phyloP scores from a whole-genome alignment of 2,797 vertebrate genomes.

The Sebastes melanostomus region DNA sequence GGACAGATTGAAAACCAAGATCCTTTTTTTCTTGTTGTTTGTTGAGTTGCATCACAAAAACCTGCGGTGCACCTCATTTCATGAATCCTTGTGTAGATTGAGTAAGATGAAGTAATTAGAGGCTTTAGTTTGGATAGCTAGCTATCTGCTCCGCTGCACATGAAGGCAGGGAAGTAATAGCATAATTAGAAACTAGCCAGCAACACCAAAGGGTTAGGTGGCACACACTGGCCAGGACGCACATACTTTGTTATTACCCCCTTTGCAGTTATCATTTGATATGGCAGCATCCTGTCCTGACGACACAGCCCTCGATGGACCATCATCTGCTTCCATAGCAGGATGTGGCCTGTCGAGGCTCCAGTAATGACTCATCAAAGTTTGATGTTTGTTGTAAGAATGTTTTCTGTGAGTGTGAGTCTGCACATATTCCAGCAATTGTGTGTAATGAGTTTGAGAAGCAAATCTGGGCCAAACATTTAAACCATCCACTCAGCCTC shows the following conservation, averaged over 20 bases:
- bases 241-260: conserved; percentile 75
- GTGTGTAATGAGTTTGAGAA: conserved; percentile 43
- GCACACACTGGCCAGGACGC: conserved; percentile 67
- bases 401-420: conserved; percentile 14
- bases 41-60: conserved; percentile 64
- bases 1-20: conserved; percentile 24
- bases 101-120: conserved; percentile 84
- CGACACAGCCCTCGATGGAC: conserved; percentile 30
- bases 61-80: conserved; percentile 57
- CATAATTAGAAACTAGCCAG: conserved; percentile 84
- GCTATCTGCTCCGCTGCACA: conserved; percentile 77
- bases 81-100: conserved; percentile 73
- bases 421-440: conserved; percentile 39
- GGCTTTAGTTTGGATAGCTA: conserved; percentile 75
- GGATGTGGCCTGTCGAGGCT: conserved; percentile 50
- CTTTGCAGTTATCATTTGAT: conserved; percentile 76
- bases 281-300: conserved; percentile 62
- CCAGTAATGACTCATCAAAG: conserved; percentile 50
- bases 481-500: conserved; percentile 40
- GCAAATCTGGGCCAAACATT: conserved; percentile 52
- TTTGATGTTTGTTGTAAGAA: conserved; percentile 31
- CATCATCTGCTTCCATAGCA: conserved; percentile 33
- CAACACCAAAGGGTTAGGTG: conserved; percentile 79
- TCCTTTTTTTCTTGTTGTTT: conserved; percentile 1
- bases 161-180: conserved; percentile 60